Percentiles rank a stretch among this genome's conserved stretches.
These are phyloP conservation scores for Rhynchopsitta pachyrhyncha DNA, from an alignment of 2,113 vertebrate species.

Conservation along the genomic window DNA sequence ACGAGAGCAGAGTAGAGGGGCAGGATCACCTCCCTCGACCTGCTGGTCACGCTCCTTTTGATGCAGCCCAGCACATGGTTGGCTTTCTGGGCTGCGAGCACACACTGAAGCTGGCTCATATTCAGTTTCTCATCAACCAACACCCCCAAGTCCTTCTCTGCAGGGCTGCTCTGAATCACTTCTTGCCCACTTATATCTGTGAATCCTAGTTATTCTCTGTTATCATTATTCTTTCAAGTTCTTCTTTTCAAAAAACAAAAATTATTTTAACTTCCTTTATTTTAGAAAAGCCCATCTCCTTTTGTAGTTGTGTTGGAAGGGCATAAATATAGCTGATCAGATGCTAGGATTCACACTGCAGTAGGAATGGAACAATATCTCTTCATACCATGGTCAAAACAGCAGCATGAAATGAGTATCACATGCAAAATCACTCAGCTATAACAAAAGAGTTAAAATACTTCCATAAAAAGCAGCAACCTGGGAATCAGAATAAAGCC, in stretches of 20 bases:
- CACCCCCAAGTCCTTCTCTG: not conserved
- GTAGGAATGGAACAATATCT: not conserved
- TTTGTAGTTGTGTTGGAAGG: not conserved
- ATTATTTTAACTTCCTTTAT: not conserved
- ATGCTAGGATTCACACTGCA: not conserved
- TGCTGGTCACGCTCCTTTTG: not conserved
- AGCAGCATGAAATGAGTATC: conserved; percentile 1
- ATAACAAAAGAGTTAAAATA: not conserved
- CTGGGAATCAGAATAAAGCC: not conserved
- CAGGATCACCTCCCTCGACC: not conserved
- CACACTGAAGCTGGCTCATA: not conserved
- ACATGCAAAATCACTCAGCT: not conserved
- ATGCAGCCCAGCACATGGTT: not conserved
- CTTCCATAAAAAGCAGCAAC: conserved; percentile 8
- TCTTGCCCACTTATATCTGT: not conserved
- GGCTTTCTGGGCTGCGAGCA: not conserved
- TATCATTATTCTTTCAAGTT: not conserved
- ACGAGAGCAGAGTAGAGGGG: not conserved
- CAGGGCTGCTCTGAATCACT: not conserved
- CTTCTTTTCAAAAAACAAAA: not conserved
- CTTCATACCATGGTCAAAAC: not conserved
- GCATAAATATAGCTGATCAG: not conserved
- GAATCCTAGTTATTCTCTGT: not conserved
- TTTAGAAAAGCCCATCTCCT: not conserved
- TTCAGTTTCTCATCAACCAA: not conserved